Evolutionary conservation across 1,140 invertebrate species (phyloP).

Genomic region (Procambarus virginalis): DNA sequence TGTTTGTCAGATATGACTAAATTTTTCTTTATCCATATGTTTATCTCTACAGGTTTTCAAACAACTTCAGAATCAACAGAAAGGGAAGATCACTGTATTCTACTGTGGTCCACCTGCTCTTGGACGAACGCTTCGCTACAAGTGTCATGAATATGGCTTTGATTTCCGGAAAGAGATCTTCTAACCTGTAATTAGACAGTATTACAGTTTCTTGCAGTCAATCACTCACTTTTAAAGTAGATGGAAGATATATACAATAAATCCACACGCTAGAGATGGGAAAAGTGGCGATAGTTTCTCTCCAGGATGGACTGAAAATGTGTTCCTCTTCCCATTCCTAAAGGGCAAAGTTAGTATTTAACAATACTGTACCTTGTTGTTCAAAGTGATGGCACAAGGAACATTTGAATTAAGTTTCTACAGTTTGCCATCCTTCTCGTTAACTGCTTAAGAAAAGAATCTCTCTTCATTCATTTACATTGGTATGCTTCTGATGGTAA

Average conservation of each 20-base stretch:
- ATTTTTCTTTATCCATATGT: no score
- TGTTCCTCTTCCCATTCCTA: no score
- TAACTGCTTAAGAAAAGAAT: neutral
- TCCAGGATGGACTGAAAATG: no score
- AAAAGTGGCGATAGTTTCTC: no score
- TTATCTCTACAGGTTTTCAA: slow-evolving; percentile 82
- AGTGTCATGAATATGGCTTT: slow-evolving; percentile 93
- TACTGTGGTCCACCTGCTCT: slow-evolving; percentile 94
- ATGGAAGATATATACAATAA: no score
- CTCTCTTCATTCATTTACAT: neutral
- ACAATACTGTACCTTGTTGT: neutral
- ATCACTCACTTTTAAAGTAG: no score
- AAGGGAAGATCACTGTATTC: slow-evolving; percentile 95
- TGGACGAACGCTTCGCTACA: slow-evolving; percentile 85
- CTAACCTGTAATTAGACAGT: slow-evolving; percentile 73
- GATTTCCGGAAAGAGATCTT: slow-evolving; percentile 94
- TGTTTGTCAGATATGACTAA: no score
- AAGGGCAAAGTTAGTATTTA: no score
- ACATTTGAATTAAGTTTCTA: neutral
- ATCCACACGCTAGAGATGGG: no score
- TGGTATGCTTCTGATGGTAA: neutral
- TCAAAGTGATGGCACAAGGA: neutral
- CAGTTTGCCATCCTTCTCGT: neutral
- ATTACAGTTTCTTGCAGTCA: no score
- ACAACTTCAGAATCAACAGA: slow-evolving; percentile 86